These are phyloP conservation scores for Otus sunia DNA, from an alignment of 2,113 vertebrate genomes.

Conservation along the genomic window DNA sequence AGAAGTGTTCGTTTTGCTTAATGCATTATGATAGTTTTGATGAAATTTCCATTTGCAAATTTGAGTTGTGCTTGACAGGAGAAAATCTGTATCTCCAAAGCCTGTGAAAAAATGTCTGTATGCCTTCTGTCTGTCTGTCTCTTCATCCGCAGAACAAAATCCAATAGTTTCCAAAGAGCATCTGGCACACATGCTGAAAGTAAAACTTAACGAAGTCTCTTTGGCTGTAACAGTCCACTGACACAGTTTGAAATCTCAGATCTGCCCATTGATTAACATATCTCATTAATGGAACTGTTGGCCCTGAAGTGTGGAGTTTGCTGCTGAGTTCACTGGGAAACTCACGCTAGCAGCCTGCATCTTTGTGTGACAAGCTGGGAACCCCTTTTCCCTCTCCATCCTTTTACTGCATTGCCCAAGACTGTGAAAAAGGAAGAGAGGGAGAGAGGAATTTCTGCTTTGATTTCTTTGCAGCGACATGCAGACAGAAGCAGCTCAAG, in stretches of 20 bases:
- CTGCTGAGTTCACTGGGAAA: background rate
- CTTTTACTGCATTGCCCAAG: background rate
- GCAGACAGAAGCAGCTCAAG: constrained; percentile 27
- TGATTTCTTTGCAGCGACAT: background rate
- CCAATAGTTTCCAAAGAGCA: background rate
- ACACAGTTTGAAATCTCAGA: background rate
- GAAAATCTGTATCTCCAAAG: background rate
- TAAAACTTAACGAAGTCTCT: background rate
- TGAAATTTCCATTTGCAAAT: background rate
- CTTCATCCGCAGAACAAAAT: background rate
- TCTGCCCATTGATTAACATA: background rate
- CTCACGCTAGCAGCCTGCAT: background rate
- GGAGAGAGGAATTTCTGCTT: background rate
- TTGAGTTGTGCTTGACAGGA: background rate
- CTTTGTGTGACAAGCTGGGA: background rate
- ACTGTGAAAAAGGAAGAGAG: background rate
- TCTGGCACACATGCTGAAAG: background rate
- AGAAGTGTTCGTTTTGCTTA: background rate
- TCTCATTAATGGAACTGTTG: background rate
- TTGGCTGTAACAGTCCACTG: background rate
- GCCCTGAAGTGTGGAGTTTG: background rate
- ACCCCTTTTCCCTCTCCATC: background rate
- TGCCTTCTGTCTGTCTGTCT: background rate
- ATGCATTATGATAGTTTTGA: background rate
- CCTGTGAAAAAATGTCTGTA: background rate